Evolutionary conservation across 2,797 vertebrate species (phyloP).

Genomic region (Adrianichthys oophorus): DNA sequence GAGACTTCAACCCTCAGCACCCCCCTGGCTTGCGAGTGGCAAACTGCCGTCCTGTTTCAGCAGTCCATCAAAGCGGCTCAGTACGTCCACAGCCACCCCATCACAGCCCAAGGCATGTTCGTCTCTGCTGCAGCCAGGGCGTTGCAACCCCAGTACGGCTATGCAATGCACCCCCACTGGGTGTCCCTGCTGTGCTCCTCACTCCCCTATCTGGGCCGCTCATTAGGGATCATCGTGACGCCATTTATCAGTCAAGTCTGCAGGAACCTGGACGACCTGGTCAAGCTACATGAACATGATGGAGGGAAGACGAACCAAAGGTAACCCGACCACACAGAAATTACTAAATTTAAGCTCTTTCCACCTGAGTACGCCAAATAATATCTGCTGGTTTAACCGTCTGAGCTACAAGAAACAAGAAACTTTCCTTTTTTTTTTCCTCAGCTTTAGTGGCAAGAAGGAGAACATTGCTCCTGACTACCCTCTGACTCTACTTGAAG

Average conservation of each 20-base stretch:
- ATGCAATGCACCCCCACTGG: constrained; percentile 94
- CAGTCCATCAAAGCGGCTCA: constrained; percentile 90
- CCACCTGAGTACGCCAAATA: too few species aligned
- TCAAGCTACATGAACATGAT: constrained; percentile 90
- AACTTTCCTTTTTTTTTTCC: constrained; percentile 10
- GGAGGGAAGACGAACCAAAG: constrained; percentile 79
- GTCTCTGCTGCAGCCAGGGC: constrained; percentile 90
- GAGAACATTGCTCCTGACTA: constrained; percentile 97
- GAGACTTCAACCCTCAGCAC: constrained; percentile 59
- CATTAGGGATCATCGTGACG: constrained; percentile 90
- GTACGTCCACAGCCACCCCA: constrained; percentile 88
- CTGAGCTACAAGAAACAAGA: too few species aligned
- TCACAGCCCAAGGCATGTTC: constrained; percentile 94
- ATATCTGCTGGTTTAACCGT: too few species aligned
- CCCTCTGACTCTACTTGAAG: constrained; percentile 92
- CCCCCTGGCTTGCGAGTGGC: constrained; percentile 91
- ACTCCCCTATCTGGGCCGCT: constrained; percentile 91
- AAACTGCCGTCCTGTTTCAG: constrained; percentile 88
- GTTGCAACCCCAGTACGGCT: constrained; percentile 90
- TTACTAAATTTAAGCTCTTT: not conserved
- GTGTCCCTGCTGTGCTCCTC: constrained; percentile 87
- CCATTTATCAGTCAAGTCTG: constrained; percentile 93
- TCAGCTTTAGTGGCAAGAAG: constrained; percentile 80
- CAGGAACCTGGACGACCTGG: constrained; percentile 93
- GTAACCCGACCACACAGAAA: constrained; percentile 63